phyloP scores from a whole-genome alignment of 2,113 vertebrate genomes.

The Hippocampus guttulatus region DNA sequence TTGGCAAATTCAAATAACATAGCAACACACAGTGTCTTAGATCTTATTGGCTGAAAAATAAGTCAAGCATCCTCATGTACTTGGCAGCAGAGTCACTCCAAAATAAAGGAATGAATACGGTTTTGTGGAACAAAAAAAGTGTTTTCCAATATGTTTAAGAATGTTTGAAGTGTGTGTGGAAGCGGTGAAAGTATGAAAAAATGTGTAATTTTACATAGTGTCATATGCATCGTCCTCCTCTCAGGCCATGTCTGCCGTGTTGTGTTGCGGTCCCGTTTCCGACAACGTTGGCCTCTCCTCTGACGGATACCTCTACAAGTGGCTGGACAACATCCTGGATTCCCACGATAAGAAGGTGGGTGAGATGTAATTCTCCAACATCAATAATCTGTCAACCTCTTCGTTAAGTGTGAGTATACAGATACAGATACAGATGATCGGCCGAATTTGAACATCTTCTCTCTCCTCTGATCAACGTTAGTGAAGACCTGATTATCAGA shows the following conservation, averaged over 20 bases:
- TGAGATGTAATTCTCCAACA: background rate
- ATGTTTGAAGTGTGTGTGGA: no score
- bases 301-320: constrained; percentile 98
- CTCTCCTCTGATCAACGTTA: background rate
- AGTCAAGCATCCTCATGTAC: no score
- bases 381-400: background rate
- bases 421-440: background rate
- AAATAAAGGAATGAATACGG: no score
- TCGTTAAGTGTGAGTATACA: background rate
- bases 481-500: background rate
- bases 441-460: background rate
- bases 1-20: no score
- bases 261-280: constrained; percentile 96
- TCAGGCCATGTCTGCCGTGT: constrained; percentile 97
- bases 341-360: constrained; percentile 96
- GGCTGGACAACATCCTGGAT: constrained; percentile 99
- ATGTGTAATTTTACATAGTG: no score
- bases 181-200: no score
- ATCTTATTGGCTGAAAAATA: no score
- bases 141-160: no score
- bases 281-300: constrained; percentile 97
- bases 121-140: no score
- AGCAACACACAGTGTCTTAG: background rate
- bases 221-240: background rate
- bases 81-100: no score